Base-by-base conservation (phyloP, 2,888 invertebrate genomes). In the Glaucopsyche alexis region DNA sequence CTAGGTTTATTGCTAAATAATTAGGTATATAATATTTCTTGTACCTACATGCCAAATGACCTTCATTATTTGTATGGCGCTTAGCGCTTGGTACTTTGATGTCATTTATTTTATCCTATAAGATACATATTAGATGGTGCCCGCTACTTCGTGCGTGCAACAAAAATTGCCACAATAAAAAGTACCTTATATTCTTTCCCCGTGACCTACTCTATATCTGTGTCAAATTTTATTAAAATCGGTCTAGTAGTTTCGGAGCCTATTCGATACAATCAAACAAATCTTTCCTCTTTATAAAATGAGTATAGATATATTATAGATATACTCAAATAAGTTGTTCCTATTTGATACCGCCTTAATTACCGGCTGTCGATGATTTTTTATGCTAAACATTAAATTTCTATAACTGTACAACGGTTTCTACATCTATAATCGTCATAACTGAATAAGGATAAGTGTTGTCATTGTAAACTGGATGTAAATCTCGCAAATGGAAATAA, bases 401-500 rank as follows among this genome's bases (percentile, higher is more conserved):
- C 11, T 13, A 6, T 7, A 13, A 60, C 60, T 60, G 60, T 29
- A 60, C 60, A 60, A 55, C 6, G 13, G 13, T 13, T 29, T 60
- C 13, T 29, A 6, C 29, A 29, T 11, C 9, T 60, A 60, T 60
- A 8, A 47, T 60, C 13, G 13, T 38, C 29, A 29, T 38, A 11
- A 13, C 13, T 60, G 11, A 9, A 14, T 60, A 60, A 60, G 29
- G 60, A 60, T 60, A 60, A 60, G 60, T 60, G 13, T 14, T 29
- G 38, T 60, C 7, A 55, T 55, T 55, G 55, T 55, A 19, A 55
- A 60, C 60, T 19, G 42, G 16, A 42, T 66, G 66, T 66, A n/a
- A n/a, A 42, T n/a, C n/a, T 66, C 66, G 16, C 19, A 40, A 42
- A 67, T 67, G 67, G 67, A 42, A 9, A 45, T 67, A 67, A 67